Evolutionary conservation across 1,140 invertebrate genomes (phyloP), one percentile per base, ranked within the genome.

Genomic region (Drosophila ananassae): DNA sequence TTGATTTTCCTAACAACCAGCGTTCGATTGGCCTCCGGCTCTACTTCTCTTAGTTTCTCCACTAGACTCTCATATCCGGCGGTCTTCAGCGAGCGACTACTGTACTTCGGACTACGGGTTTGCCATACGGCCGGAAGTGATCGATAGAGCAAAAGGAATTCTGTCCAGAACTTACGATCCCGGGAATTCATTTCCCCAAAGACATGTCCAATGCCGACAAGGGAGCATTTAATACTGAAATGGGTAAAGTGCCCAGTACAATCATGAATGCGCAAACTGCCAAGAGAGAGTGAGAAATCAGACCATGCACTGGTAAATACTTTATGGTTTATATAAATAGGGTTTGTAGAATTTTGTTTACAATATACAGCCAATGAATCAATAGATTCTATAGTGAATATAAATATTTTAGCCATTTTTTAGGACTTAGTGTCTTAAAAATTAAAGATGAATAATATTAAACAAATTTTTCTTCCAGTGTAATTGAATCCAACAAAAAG

Each of bases 1-100:
- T 92, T 91, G 58, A 92, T 92, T 58, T 92, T 92, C 53, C 75
- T 76, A n/a, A 84, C 79, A 1, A 92, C 90, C 10, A 63, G 68
- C 2, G 78, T 60, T 3, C 73, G 76, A 48, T 80, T 73, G 0
- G 91, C 91, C 0, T 66, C 5, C 5, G 90, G 91, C 30, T 92
- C 84, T 1, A 91, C 77, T 22, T 91, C 89, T 0, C 69, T 52
- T 28, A 90, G 51, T 56, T 92, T 91, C 0, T 54, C 34, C 3
- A 89, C 77, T 47, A 92, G 77, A 21, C 69, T 47, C 4, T 82
- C 78, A 6, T 92, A 91, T 0, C 80, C 87, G 22, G 73, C 71
- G 1, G 55, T 51, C 24, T 79, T 80, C 7, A 80, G 22, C 0
- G 56, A 24, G 1, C 79, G 77, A 22, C 87, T 77, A 22, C 78